Conservation (phyloP, 2,888 invertebrate species). For the Drosophila eohydei region DNA sequence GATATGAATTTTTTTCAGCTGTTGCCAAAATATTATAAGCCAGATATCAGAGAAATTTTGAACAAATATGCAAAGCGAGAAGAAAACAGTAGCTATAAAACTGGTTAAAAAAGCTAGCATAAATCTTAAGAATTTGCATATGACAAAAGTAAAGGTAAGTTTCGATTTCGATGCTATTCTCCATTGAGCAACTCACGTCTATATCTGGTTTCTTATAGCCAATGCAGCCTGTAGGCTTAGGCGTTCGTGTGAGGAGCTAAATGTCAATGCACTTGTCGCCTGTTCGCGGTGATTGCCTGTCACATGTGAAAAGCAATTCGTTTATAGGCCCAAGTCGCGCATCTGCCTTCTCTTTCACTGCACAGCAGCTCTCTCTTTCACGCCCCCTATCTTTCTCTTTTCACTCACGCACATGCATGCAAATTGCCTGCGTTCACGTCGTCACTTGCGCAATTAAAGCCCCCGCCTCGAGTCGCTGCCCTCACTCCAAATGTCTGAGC, state of each 20-base stretch:
- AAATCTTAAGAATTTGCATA: constrained; percentile 43
- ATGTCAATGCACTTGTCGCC: constrained; percentile 73
- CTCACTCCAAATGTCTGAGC: constrained; percentile 23
- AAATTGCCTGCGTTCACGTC: constrained; percentile 42
- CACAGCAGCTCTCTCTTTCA: neutral
- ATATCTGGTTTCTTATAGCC: constrained; percentile 35
- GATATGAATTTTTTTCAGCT: neutral
- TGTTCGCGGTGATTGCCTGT: constrained; percentile 33
- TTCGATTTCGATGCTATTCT: neutral
- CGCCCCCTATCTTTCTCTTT: constrained; percentile 9
- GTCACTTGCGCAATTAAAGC: constrained; percentile 43
- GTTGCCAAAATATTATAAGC: constrained; percentile 3
- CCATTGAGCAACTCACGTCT: neutral
- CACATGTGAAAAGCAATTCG: constrained; percentile 58
- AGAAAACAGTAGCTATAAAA: constrained; percentile 5
- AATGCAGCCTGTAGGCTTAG: constrained; percentile 31
- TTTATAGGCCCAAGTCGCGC: constrained; percentile 30
- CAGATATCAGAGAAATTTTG: constrained; percentile 30
- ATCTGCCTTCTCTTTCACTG: constrained; percentile 18
- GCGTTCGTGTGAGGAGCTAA: constrained; percentile 13
- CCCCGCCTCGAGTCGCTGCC: constrained; percentile 2
- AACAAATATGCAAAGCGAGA: constrained; percentile 6
- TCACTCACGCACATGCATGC: constrained; percentile 63
- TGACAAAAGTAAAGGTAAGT: constrained; percentile 1
- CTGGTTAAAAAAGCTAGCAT: constrained; percentile 8